A percentile compares a stretch with the other conserved stretches of the same genome.
Evolutionary conservation across 2,888 invertebrate genomes (phyloP).

Genomic region (Drosophila anomalata): DNA sequence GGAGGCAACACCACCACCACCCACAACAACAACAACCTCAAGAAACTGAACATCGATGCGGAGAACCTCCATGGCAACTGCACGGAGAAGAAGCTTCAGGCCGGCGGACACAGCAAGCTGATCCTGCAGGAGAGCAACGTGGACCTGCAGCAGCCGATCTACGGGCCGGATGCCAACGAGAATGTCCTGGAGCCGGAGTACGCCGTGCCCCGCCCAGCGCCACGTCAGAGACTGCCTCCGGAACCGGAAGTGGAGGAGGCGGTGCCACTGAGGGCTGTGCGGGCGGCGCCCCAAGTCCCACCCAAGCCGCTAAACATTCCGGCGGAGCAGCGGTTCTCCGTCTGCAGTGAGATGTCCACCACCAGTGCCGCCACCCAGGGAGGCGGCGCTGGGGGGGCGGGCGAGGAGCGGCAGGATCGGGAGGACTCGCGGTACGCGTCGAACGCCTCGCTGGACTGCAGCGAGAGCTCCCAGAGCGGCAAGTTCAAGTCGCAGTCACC

Average conservation of each 20-base stretch:
- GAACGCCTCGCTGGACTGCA: constrained; percentile 76
- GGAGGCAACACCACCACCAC: constrained; percentile 30
- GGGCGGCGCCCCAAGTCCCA: constrained; percentile 56
- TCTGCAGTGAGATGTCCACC: constrained; percentile 78
- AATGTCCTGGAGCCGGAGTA: constrained; percentile 69
- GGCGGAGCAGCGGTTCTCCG: constrained; percentile 75
- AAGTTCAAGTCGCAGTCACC: constrained; percentile 83
- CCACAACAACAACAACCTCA: constrained; percentile 41
- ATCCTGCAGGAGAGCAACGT: constrained; percentile 50
- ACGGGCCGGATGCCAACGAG: constrained; percentile 81
- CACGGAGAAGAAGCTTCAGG: constrained; percentile 71
- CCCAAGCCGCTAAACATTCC: constrained; percentile 65
- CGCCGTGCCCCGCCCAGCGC: constrained; percentile 81
- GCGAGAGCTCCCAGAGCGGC: constrained; percentile 76
- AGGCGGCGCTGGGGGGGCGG: constrained; percentile 2
- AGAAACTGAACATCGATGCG: constrained; percentile 78
- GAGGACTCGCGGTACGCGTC: constrained; percentile 70
- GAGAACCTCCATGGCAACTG: constrained; percentile 78
- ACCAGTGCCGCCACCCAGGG: constrained; percentile 52
- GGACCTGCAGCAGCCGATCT: constrained; percentile 62
- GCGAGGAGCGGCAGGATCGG: constrained; percentile 52
- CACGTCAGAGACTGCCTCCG: constrained; percentile 68
- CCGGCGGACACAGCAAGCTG: constrained; percentile 69
- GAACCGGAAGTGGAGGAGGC: constrained; percentile 5
- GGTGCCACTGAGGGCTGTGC: constrained; percentile 14